Evolutionary conservation across 2,113 vertebrate genomes (phyloP).

Genomic region (Neodontobutis hainanensis): DNA sequence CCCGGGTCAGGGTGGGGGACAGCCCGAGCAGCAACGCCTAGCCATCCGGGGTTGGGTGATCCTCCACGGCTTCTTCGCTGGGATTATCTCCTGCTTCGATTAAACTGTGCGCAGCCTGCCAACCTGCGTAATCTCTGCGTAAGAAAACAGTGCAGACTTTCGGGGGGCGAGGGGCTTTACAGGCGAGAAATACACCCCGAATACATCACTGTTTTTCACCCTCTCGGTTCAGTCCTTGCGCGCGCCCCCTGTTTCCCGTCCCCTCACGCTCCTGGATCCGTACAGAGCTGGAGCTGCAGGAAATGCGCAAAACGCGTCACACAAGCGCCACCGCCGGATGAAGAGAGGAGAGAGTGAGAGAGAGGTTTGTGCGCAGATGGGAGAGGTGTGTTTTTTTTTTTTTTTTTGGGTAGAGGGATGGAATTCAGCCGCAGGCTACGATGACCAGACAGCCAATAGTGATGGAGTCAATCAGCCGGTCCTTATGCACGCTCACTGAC

Average conservation of each 20-base stretch:
- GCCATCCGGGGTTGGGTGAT: slow-evolving; percentile 72
- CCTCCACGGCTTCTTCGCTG: slow-evolving; percentile 48
- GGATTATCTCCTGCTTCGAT: slow-evolving; percentile 53
- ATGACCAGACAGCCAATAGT: slow-evolving; percentile 50
- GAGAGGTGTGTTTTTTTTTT: slow-evolving; percentile 47
- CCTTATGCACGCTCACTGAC: slow-evolving; percentile 45
- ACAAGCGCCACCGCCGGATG: slow-evolving; percentile 78
- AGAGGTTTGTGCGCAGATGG: slow-evolving; percentile 23
- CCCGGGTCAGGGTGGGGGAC: slow-evolving; percentile 72
- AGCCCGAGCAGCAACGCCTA: slow-evolving; percentile 75
- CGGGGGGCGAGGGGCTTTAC: slow-evolving; percentile 8
- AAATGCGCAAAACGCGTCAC: slow-evolving; percentile 99
- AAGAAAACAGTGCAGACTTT: slow-evolving; percentile 21
- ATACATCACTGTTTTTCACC: slow-evolving; percentile 39
- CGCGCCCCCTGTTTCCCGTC: slow-evolving; percentile 74
- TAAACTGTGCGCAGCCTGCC: slow-evolving; percentile 29
- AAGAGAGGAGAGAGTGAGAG: slow-evolving; percentile 62
- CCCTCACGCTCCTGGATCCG: slow-evolving; percentile 51
- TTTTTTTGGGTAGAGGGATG: slow-evolving; percentile 29
- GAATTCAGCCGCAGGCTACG: slow-evolving; percentile 63
- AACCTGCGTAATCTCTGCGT: slow-evolving; percentile 10
- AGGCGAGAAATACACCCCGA: slow-evolving; percentile 9
- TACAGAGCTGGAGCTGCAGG: slow-evolving; percentile 83
- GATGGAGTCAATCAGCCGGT: slow-evolving; percentile 54
- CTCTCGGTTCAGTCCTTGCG: slow-evolving; percentile 63